Conservation (phyloP, 2,888 invertebrate species). For the Bruchidius siliquastri region DNA sequence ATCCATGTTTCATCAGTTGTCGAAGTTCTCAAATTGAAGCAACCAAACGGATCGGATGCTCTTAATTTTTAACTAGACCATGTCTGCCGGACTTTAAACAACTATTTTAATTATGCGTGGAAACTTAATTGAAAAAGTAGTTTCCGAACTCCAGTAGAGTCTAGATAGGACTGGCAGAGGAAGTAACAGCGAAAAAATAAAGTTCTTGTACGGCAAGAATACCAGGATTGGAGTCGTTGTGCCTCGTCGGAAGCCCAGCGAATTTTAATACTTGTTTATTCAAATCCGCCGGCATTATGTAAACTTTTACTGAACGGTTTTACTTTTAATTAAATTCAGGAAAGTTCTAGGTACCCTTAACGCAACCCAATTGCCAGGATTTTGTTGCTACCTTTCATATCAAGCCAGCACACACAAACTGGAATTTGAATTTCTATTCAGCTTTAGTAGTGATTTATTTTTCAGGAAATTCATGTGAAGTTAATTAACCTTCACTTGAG, state of each 20-base stretch:
- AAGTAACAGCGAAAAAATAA: neutral
- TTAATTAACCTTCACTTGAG: too few relatives aligned
- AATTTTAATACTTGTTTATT: neutral
- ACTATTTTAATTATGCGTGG: slow-evolving; percentile 32
- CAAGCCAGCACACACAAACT: neutral
- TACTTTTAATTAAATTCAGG: neutral
- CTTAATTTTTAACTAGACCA: slow-evolving; percentile 8
- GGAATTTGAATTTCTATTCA: neutral
- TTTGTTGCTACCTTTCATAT: neutral
- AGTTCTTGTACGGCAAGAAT: neutral
- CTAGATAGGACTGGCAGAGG: neutral
- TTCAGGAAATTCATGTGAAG: too few relatives aligned
- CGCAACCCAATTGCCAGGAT: neutral
- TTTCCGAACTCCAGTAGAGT: neutral
- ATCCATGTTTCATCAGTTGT: neutral
- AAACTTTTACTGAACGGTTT: neutral
- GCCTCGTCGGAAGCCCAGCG: neutral
- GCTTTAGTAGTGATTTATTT: neutral
- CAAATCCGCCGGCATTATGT: neutral
- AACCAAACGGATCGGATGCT: slow-evolving; percentile 14
- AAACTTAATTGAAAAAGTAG: slow-evolving; percentile 28
- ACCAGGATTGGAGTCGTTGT: neutral
- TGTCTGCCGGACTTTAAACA: slow-evolving; percentile 20
- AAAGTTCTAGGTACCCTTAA: neutral
- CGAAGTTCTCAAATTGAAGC: neutral